Base-by-base conservation (phyloP, 2,113 vertebrate genomes). In the Clinocottus analis region DNA sequence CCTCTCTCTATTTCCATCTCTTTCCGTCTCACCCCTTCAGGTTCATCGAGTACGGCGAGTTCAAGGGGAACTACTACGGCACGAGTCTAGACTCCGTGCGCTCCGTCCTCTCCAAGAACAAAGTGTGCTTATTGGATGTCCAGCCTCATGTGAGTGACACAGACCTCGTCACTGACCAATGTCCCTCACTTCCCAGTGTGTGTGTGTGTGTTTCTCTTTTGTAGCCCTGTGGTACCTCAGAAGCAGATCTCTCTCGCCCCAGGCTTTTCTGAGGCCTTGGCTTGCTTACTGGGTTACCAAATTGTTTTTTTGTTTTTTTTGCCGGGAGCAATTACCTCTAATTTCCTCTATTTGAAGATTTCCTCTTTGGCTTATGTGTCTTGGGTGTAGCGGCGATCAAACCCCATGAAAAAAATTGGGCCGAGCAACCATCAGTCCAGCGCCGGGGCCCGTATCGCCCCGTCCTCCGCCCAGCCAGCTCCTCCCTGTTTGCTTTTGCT, bases 21-120 rank as follows among this genome's bases (percentile, higher is more conserved):
- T 64, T 59, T 77, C 55, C 31, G 19, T 63, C 49, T 51, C 67
- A 5, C 29, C 27, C 89, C 41, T 43, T 43, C 88, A 99, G 97
- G 94, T 98, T 99, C 93, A 96, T 99, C 8, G 97, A 99, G 91
- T 95, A 98, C 16, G 97, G 97, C 1, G 97, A 97, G 90, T 99
- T 97, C 89, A 98, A 97, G 91, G 96, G 97, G 88, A 99, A 99
- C 90, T 98, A 98, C 90, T 99, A 96, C 2, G 97, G 97, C 63
- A 99, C 97, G 14, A 97, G 96, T 61, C 92, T 99, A 81, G 98
- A 99, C 92, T 96, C 98, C 0, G 85, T 99, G 73, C 94, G 96
- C 39, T 97, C 97, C 2, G 95, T 99, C 84, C 88, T 99, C 35
- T 94, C 96, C 85, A 98, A 96, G 94, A 97, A 98, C 94, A 99